Base-by-base conservation (phyloP, 2,113 vertebrate genomes). In the Rhinopomastus cyanomelas region DNA sequence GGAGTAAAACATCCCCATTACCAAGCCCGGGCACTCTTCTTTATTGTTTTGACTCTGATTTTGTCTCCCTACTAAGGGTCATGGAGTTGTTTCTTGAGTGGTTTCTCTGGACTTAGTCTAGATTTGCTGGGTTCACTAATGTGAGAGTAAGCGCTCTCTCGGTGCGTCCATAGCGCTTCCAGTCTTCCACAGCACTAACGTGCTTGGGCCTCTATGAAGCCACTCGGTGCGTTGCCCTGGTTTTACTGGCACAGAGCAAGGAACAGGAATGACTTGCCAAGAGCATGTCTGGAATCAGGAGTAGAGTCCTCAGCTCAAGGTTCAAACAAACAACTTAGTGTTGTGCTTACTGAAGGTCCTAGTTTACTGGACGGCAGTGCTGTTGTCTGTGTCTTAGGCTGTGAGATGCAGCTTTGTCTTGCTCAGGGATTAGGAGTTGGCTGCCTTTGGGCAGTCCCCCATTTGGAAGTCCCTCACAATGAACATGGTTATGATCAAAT, bases 201-300 rank as follows among this genome's bases (percentile, higher is more conserved):
- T 86, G 61, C 80, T 86, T 66, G 51, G 92, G 61, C 61, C 66
- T 55, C 88, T 81, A 59, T 88, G 83, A 84, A 79, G 88, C 53
- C 9, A 4, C 56, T 69, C 30, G 25, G 27, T 88, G 69, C 68
- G n/a, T 85, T 88, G 88, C 77, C 61, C 85, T 42, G 57, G 25
- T 81, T 91, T 79, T 72, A 75, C 59, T 90, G 77, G 81, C 83
- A 73, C 59, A 55, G 62, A 76, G 59, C 78, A 90, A 51, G 46
- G 66, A 81, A 75, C 55, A 84, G 77, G 84, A 90, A 68, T 61
- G 6, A 48, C 52, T 87, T 81, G 77, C 80, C 55, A 79, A 94
- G 62, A 83, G 73, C 67, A 42, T 75, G 72, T 59, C 59, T 84
- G 39, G 73, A 93, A 88, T 91, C 77, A 37, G 73, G 46, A 91